Evolutionary conservation across 2,888 invertebrate species (phyloP), one percentile per base, ranked within the genome.

Genomic region (Cyclophora punctaria): DNA sequence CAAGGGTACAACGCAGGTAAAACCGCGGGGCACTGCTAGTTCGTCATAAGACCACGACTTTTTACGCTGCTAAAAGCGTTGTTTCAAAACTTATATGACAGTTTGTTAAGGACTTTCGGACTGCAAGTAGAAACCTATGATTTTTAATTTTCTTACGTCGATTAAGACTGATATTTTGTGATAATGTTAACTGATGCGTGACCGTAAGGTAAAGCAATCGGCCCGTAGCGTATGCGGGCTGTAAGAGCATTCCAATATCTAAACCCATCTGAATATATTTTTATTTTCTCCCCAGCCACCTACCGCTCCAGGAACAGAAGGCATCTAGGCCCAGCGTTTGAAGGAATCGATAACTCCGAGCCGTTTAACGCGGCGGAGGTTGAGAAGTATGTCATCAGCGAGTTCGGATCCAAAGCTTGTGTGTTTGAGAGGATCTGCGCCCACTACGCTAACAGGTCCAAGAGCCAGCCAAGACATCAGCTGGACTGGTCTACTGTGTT

Each of bases 351-450:
- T 2, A 72, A 65, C 49, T 60, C 60, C 44, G 71, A 76, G 47
- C 47, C 63, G 20, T 20, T 20, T 20, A 20, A 20, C 20, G 91
- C 92, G 35, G 83, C 84, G 1, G 91, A 94, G 69, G 94, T 95
- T n/a, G 95, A 95, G 81, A 95, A 95, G 75, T 92, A 92, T 78
- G 91, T 96, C 52, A 89, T 94, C 3, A 89, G 89, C 5, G 95
- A 95, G 78, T 91, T 96, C 64, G 96, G 96, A 33, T 90, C 92
- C 41, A 90, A 92, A 57, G 94, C 95, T 35, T 96, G 96, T 73
- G 90, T 96, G 61, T 93, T 94, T 67, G 94, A 94, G 63, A 91
- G 93, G 55, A 93, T 95, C 35, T 96, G 96, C 73, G 90, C 91
- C 41, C 91, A 92, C 57, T 93, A 94, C 69, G 94, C 94, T 0